Base-by-base conservation (phyloP, 2,888 invertebrate genomes). In the Lobophora halterata region DNA sequence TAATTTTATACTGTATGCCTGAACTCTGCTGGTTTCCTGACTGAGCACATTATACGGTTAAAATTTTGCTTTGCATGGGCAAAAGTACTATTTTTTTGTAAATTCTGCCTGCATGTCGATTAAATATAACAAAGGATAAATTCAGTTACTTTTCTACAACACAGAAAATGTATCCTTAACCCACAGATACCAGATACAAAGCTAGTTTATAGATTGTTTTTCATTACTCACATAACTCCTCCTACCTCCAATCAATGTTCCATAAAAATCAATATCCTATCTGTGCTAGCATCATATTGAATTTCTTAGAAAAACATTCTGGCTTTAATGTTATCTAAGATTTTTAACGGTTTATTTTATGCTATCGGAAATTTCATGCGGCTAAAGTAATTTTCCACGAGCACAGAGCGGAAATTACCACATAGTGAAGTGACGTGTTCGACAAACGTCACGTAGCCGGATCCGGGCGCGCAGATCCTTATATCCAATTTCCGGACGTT, bases 391-490 rank as follows among this genome's bases (percentile, higher is more conserved):
- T 87, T 86, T 87, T 85, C 81, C 82, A 71, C 82, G 75, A 78
- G 80, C 79, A 71, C 67, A 61, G 75, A 78, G 70, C 86, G 86
- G 86, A 87, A 85, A 87, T 87, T 87, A 87, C 83, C 78, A 81
- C 86, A 87, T 83, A 86, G 85, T 85, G 80, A 78, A 77, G 80
- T 85, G 86, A 85, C 83, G 81, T 85, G 82, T 86, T 85, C 81
- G 83, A 83, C 85, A 86, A 82, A 82, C 85, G 86, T 85, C 86
- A 85, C 86, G 86, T 85, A 82, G 78, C 79, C 82, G 85, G 81
- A 81, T 76, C 78, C 76, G 65, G 64, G 73, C 77, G 75, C 77
- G 77, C 77, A 86, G 86, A 86, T 86, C 82, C 86, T 85, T 85
- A 85, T 83, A 85, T 86, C 85, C 83, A 86, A 86, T 86, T 86